Evolutionary conservation across 1,140 invertebrate species (phyloP).

Genomic region (Zaprionus ornatus): DNA sequence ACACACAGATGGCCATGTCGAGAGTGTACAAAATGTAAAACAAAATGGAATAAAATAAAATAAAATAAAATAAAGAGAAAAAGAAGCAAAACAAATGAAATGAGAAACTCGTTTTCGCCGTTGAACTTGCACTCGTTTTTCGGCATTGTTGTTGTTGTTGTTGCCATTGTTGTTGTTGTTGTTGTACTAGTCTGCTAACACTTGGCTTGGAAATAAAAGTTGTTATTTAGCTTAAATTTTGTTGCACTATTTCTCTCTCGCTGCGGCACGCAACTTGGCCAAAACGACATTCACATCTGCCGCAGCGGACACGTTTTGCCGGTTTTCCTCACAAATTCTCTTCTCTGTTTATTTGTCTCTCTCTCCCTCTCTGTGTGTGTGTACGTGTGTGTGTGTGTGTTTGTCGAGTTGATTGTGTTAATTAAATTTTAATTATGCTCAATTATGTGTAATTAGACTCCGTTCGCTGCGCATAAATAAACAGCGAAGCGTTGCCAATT

Average conservation of each 20-base stretch:
- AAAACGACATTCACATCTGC: slow-evolving; percentile 60
- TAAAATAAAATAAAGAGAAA: background rate
- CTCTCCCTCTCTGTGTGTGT: background rate
- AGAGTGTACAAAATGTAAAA: slow-evolving; percentile 33
- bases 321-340: slow-evolving; percentile 50
- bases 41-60: slow-evolving; percentile 20
- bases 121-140: slow-evolving; percentile 81
- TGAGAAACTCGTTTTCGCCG: slow-evolving; percentile 68
- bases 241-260: slow-evolving; percentile 36
- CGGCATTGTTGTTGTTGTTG: slow-evolving; percentile 39
- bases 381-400: slow-evolving; percentile 13
- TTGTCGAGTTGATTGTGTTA: slow-evolving; percentile 71
- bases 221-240: slow-evolving; percentile 30
- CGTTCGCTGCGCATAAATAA: slow-evolving; percentile 61
- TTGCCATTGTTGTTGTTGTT: background rate
- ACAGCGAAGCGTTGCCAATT: slow-evolving; percentile 50
- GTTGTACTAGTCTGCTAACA: slow-evolving; percentile 50
- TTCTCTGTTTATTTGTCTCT: background rate
- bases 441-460: slow-evolving; percentile 74
- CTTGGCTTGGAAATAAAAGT: slow-evolving; percentile 67
- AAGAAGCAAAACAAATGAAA: slow-evolving; percentile 21
- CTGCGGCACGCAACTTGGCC: slow-evolving; percentile 59
- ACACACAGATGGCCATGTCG: slow-evolving; percentile 12
- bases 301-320: slow-evolving; percentile 72
- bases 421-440: slow-evolving; percentile 77